These are phyloP conservation scores for Drosophila multiciliata DNA, from an alignment of 2,888 invertebrate genomes.

Conservation along the genomic window DNA sequence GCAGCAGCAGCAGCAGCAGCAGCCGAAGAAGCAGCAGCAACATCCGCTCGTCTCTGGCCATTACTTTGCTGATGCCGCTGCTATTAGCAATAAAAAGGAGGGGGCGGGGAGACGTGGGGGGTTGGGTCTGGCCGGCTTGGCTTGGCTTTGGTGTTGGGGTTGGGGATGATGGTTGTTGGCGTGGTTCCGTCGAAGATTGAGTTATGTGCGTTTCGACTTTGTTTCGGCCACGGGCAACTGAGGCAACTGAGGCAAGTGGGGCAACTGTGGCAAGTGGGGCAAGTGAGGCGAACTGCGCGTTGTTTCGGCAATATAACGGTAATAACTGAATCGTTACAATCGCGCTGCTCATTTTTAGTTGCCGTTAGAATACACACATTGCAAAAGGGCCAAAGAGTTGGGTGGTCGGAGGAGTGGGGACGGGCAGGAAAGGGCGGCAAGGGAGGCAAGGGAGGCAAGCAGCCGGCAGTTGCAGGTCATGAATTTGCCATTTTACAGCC, in stretches of 20 bases:
- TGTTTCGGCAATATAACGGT: constrained; percentile 83
- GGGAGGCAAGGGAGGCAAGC: background rate
- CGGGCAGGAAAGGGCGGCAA: background rate
- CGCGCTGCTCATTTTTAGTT: constrained; percentile 73
- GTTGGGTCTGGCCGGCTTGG: background rate
- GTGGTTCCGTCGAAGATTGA: constrained; percentile 80
- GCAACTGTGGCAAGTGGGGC: background rate
- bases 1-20: constrained; percentile 49
- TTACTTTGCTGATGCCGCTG: constrained; percentile 30
- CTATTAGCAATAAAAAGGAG: constrained; percentile 77
- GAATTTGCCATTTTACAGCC: constrained; percentile 85
- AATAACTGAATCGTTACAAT: constrained; percentile 81
- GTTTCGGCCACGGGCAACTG: constrained; percentile 63
- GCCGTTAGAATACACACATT: constrained; percentile 72
- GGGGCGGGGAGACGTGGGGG: constrained; percentile 6
- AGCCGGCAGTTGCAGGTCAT: constrained; percentile 83
- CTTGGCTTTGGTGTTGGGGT: background rate
- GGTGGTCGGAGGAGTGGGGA: background rate
- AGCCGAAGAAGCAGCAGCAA: constrained; percentile 40
- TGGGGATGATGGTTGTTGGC: constrained; percentile 25
- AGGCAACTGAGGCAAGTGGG: constrained; percentile 12
- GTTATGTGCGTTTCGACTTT: constrained; percentile 82
- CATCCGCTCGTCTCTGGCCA: constrained; percentile 21
- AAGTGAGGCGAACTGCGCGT: constrained; percentile 46
- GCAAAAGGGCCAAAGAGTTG: constrained; percentile 2